phyloP scores from a whole-genome alignment of 2,113 vertebrate species.

The Canis aureus region DNA sequence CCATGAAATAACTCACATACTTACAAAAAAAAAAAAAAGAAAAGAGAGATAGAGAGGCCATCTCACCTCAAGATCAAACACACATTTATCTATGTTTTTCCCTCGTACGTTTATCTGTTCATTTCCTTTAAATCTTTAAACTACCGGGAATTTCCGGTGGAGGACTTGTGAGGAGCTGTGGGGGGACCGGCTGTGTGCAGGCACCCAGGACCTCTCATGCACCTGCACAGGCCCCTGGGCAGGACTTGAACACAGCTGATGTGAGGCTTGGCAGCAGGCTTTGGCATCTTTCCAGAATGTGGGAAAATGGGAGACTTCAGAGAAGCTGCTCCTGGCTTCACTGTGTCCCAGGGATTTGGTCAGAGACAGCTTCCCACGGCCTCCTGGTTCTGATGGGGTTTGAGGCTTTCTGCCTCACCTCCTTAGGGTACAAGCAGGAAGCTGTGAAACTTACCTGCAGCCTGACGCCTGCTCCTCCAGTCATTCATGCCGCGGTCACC shows the following conservation, averaged over 20 bases:
- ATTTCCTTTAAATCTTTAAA: constrained; percentile 2
- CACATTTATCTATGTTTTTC: neutral
- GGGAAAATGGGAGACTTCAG: neutral
- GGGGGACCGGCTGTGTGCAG: neutral
- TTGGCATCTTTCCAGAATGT: neutral
- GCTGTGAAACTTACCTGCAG: neutral
- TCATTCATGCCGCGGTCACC: neutral
- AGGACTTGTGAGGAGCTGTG: neutral
- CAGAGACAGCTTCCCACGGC: neutral
- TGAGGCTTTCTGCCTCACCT: neutral
- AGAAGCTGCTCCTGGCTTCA: neutral
- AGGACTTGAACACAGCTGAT: neutral
- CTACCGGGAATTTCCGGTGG: neutral
- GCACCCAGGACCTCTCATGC: too few species aligned
- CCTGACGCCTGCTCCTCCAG: neutral
- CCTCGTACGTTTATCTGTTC: neutral
- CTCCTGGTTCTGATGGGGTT: neutral
- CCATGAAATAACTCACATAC: neutral
- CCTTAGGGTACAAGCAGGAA: neutral
- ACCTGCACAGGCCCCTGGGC: neutral
- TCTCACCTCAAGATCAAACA: neutral
- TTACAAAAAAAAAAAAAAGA: neutral
- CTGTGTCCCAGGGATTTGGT: neutral
- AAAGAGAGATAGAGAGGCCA: neutral
- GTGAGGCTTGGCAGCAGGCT: neutral